Conservation (phyloP, 2,888 invertebrate genomes). For the Trichopria drosophilae region DNA sequence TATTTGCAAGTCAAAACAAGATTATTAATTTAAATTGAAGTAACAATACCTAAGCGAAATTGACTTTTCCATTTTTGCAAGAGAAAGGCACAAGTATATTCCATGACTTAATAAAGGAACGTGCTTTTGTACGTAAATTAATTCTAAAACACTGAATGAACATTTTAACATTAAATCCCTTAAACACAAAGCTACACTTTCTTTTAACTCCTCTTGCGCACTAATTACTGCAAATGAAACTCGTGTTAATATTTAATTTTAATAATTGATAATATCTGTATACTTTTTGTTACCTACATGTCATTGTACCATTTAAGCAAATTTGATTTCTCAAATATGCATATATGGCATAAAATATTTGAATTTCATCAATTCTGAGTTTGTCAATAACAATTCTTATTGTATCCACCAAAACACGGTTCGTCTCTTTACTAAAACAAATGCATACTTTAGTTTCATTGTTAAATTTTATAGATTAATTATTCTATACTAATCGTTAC, state of each 20-base stretch:
- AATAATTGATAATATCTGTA: conserved; percentile 20
- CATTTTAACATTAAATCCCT: conserved; percentile 61
- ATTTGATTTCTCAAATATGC: conserved; percentile 62
- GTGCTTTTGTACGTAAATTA: conserved; percentile 64
- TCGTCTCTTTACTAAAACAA: conserved; percentile 59
- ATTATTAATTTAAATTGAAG: conserved; percentile 44
- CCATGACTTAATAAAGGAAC: conserved; percentile 68
- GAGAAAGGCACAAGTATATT: conserved; percentile 66
- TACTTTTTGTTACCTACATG: conserved; percentile 59
- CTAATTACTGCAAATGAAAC: conserved; percentile 60
- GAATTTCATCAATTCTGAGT: conserved; percentile 59
- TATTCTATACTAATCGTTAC: conserved; percentile 2
- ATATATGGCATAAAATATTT: conserved; percentile 64
- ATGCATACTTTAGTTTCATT: conserved; percentile 13
- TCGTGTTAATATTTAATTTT: conserved; percentile 14
- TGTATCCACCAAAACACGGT: conserved; percentile 61
- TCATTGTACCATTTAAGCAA: conserved; percentile 58
- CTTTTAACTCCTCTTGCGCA: conserved; percentile 68
- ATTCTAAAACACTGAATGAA: conserved; percentile 61
- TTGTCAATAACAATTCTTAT: conserved; percentile 61
- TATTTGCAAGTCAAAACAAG: conserved; percentile 11
- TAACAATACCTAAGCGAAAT: conserved; percentile 64
- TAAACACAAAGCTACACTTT: conserved; percentile 63
- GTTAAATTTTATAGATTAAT: conserved; percentile 6
- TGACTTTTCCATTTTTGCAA: conserved; percentile 70